Conservation (phyloP, 2,797 vertebrate species). For the Neostethus bicornis region DNA sequence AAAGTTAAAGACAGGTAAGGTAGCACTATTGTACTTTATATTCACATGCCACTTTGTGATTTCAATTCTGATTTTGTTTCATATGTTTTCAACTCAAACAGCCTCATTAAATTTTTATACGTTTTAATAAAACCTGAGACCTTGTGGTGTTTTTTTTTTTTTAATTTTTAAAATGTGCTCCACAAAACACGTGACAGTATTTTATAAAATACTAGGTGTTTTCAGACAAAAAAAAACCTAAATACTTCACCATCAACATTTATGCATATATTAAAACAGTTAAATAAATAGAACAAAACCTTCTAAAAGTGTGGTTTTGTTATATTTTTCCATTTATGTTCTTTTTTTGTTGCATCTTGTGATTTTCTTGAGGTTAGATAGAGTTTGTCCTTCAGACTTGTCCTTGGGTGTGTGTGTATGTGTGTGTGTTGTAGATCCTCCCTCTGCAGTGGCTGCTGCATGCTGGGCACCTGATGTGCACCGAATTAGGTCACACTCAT, state of each 20-base stretch:
- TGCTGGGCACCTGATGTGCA: slow-evolving; percentile 66
- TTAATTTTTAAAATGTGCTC: too few species aligned
- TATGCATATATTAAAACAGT: background rate
- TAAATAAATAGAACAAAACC: slow-evolving; percentile 13
- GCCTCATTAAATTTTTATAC: slow-evolving; percentile 78
- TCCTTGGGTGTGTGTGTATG: slow-evolving; percentile 60
- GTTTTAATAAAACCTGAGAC: slow-evolving; percentile 55
- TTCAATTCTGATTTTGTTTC: slow-evolving; percentile 59
- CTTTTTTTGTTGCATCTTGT: slow-evolving; percentile 27
- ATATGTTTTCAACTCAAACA: slow-evolving; percentile 50
- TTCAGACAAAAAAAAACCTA: too few species aligned
- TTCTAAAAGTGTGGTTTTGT: background rate
- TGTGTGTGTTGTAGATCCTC: slow-evolving; percentile 56
- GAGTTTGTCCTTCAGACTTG: slow-evolving; percentile 65
- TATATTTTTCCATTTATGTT: background rate
- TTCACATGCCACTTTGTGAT: slow-evolving; percentile 80
- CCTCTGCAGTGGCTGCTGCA: slow-evolving; percentile 76
- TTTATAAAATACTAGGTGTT: too few species aligned
- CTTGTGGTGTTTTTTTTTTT: slow-evolving; percentile 15
- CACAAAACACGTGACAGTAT: too few species aligned
- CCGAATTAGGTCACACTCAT: slow-evolving; percentile 63
- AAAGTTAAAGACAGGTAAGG: slow-evolving; percentile 39
- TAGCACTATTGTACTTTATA: slow-evolving; percentile 83
- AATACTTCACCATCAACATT: too few species aligned
- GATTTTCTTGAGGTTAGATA: slow-evolving; percentile 33